Conservation (phyloP, 2,113 vertebrate species). For the Dasyurus viverrinus region DNA sequence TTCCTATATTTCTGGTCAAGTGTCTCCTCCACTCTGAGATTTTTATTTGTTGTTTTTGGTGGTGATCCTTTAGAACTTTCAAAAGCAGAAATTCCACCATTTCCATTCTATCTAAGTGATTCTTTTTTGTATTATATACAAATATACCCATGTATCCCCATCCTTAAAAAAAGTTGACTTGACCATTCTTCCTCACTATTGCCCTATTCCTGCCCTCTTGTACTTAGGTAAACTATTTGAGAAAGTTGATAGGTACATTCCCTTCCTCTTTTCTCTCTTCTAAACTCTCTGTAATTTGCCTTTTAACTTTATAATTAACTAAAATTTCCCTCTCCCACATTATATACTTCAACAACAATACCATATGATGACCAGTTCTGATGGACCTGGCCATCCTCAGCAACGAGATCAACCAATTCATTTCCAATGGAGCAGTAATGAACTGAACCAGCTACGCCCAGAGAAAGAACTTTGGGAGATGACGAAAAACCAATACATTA, state of each 20-base stretch:
- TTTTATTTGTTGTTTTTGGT: background rate
- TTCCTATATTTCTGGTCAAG: background rate
- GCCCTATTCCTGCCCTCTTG: background rate
- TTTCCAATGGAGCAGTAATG: too few relatives aligned
- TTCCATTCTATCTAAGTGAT: background rate
- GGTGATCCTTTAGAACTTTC: background rate
- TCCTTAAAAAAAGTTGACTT: background rate
- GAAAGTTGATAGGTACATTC: background rate
- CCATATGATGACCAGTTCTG: too few relatives aligned
- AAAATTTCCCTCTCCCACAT: background rate
- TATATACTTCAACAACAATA: too few relatives aligned
- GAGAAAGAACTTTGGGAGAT: too few relatives aligned
- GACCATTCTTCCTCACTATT: background rate
- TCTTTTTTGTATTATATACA: background rate
- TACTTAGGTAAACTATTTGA: background rate
- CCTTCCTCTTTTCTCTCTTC: background rate
- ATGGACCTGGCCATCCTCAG: too few relatives aligned
- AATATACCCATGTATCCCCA: background rate
- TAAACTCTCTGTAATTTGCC: background rate
- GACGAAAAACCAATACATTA: too few relatives aligned
- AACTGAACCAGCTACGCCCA: too few relatives aligned
- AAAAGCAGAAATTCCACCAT: background rate
- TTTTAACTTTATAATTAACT: background rate
- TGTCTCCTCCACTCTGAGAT: background rate
- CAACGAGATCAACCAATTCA: too few relatives aligned